Conservation (phyloP, 1,140 invertebrate species). For the Adelges cooleyi region DNA sequence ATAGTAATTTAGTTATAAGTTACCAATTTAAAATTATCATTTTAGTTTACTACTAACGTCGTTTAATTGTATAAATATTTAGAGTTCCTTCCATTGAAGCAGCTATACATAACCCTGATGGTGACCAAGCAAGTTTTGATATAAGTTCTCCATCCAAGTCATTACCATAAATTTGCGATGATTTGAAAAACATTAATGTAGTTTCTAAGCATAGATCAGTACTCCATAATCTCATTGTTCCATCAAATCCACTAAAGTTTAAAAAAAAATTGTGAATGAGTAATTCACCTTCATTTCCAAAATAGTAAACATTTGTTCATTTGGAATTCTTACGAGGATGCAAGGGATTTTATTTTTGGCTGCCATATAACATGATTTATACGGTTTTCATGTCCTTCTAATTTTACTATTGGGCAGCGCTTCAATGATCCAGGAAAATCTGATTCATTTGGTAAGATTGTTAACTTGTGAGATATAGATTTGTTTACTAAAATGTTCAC, state of each 20-base stretch:
- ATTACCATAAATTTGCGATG: constrained; percentile 42
- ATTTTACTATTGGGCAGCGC: constrained; percentile 32
- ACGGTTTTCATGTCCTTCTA: constrained; percentile 48
- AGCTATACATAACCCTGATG: constrained; percentile 44
- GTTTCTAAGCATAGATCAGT: constrained; percentile 43
- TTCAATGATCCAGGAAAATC: constrained; percentile 25
- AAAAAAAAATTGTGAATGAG: neutral
- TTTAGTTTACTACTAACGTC: no score
- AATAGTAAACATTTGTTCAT: neutral
- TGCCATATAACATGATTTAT: constrained; percentile 41
- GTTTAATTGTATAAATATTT: constrained; percentile 40
- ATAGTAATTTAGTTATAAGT: neutral
- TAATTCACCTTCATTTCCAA: neutral
- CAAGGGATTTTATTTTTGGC: constrained; percentile 40
- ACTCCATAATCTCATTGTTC: constrained; percentile 52
- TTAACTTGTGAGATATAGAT: constrained; percentile 4
- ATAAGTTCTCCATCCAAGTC: constrained; percentile 45
- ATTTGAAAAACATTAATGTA: constrained; percentile 47
- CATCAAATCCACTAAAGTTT: constrained; percentile 46
- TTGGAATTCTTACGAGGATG: constrained; percentile 38
- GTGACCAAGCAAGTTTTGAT: constrained; percentile 44
- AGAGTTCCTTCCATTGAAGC: constrained; percentile 47
- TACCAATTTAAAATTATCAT: constrained; percentile 41
- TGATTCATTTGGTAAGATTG: constrained; percentile 7
- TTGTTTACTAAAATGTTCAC: constrained; percentile 20